These are phyloP conservation scores for Episyrphus balteatus DNA, from an alignment of 1,140 invertebrate genomes.

Conservation along the genomic window DNA sequence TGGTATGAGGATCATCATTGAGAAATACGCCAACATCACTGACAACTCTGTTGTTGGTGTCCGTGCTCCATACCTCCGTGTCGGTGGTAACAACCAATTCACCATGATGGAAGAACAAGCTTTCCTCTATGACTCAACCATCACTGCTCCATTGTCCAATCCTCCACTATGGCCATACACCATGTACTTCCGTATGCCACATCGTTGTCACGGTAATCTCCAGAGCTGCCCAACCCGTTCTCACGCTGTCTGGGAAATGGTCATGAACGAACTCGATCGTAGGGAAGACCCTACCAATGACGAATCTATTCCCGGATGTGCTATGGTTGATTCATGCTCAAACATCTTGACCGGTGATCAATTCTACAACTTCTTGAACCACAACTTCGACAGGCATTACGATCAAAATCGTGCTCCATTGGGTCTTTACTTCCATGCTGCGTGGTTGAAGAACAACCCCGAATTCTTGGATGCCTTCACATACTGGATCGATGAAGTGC, in stretches of 20 bases:
- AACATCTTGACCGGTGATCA: slow-evolving; percentile 88
- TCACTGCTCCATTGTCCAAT: slow-evolving; percentile 83
- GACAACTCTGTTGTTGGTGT: slow-evolving; percentile 91
- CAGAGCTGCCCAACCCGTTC: slow-evolving; percentile 85
- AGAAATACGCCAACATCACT: slow-evolving; percentile 86
- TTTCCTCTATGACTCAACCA: slow-evolving; percentile 91
- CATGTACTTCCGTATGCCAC: slow-evolving; percentile 95
- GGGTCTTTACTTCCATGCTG: slow-evolving; percentile 90
- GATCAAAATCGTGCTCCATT: slow-evolving; percentile 86
- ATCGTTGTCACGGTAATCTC: slow-evolving; percentile 84
- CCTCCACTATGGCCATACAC: slow-evolving; percentile 95
- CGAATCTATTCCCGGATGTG: slow-evolving; percentile 85
- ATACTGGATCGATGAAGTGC: slow-evolving; percentile 88
- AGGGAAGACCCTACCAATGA: slow-evolving; percentile 84
- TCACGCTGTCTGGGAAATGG: slow-evolving; percentile 95
- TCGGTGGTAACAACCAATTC: slow-evolving; percentile 94
- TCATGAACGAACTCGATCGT: slow-evolving; percentile 91
- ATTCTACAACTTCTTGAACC: slow-evolving; percentile 91
- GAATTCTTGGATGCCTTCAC: slow-evolving; percentile 88
- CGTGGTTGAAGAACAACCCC: slow-evolving; percentile 90
- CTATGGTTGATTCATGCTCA: slow-evolving; percentile 93
- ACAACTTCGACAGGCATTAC: slow-evolving; percentile 93
- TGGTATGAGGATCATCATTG: slow-evolving; percentile 83
- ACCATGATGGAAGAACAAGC: slow-evolving; percentile 97
- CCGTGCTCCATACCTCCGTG: slow-evolving; percentile 80